Percentiles rank a stretch among this genome's conserved stretches.
Conservation (phyloP, 2,888 invertebrate species). For the Leptopterna dolabrata region DNA sequence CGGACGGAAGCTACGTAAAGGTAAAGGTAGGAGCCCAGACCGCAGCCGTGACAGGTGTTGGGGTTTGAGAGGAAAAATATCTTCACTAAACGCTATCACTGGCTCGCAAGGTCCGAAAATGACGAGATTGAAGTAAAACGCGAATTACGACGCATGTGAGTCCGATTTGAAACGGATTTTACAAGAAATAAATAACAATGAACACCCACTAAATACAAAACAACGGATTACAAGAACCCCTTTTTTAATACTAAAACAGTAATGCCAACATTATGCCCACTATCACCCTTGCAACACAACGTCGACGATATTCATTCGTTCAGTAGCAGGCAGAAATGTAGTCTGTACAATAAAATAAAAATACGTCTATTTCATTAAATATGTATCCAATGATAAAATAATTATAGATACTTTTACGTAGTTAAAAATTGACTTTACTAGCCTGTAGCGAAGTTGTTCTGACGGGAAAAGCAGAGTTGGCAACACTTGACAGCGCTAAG, state of each 20-base stretch:
- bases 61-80: background rate
- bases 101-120: background rate
- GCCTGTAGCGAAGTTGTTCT: too few relatives aligned
- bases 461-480: too few relatives aligned
- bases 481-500: too few relatives aligned
- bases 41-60: constrained; percentile 1
- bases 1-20: background rate
- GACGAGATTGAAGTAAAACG: background rate
- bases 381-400: too few relatives aligned
- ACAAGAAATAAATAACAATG: background rate
- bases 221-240: background rate
- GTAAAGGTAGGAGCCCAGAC: background rate
- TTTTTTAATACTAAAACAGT: background rate
- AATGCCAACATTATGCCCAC: background rate
- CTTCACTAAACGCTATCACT: background rate
- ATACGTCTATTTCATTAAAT: too few relatives aligned
- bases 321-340: too few relatives aligned
- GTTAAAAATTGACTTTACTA: too few relatives aligned
- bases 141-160: background rate
- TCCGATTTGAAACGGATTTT: background rate
- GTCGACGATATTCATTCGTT: too few relatives aligned
- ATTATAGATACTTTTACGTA: too few relatives aligned
- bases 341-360: too few relatives aligned
- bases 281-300: background rate
- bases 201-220: background rate